Base-by-base conservation (phyloP, 2,113 vertebrate genomes). In the Podocnemis expansa region DNA sequence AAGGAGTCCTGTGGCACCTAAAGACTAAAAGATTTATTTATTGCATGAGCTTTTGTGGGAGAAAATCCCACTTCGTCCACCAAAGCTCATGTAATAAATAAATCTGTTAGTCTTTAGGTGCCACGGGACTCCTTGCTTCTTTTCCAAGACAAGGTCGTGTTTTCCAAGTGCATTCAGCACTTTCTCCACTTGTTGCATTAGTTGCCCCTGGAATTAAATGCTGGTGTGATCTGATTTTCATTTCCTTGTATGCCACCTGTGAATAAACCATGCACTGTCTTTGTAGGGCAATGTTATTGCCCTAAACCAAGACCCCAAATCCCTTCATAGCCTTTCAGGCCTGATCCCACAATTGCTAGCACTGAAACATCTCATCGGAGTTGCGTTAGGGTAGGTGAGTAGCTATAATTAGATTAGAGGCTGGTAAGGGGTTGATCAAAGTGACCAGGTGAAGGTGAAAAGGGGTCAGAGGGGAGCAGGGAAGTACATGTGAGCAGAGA, bases 331-430 rank as follows among this genome's bases (percentile, higher is more conserved):
- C 38, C 41, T 67, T 21, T 8, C 2, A 8, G 41, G 38, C 5
- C 8, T 19, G 4, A 41, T 1, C 1, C 0, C 78, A 9, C 79
- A 17, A 29, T 1, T 38, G 1, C 73, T 22, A 0, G 6, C 0
- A 1, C 0, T 0, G 2, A 45, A 25, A 1, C 0, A 1, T 54
- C 58, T 1, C 58, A 13, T 16, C 5, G 43, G 7, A 34, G 22
- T 5, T 55, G 29, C 1, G 0, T 0, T 2, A 63, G 41, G 21
- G 24, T 47, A 34, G 38, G 56, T 24, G 56, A 10, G 3, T 0
- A 1, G 9, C 8, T 22, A 22, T 29, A 25, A 0, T 4, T 0
- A 31, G 4, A 2, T 22, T 17, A 0, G 12, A 2, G 51, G 38
- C 2, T 16, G 22, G 78, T n/a, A 55, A 70, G 25, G 11, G 24